Base-by-base conservation (phyloP, 2,797 vertebrate genomes). In the Pampus argenteus region DNA sequence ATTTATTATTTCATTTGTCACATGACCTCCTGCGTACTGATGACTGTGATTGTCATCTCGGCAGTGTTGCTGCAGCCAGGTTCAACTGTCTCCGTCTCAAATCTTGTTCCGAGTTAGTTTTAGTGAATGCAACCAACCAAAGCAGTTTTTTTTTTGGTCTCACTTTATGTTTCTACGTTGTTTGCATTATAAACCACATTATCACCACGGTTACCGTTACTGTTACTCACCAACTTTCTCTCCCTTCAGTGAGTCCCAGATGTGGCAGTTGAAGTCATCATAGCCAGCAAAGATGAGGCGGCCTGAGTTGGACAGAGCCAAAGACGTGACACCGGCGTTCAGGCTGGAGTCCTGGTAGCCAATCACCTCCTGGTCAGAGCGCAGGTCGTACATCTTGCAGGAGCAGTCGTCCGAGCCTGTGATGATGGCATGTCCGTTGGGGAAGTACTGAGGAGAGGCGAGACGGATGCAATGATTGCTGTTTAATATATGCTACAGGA, bases 261-360 rank as follows among this genome's bases (percentile, higher is more conserved):
- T 94, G 81, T 99, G 98, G 89, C 98, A 99, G 94, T 99, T 99
- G 93, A 99, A 99, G 91, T 99, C 97, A 0, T 99, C 98, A 0
- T 99, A 99, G 0, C 98, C 98, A 0, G 97, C 97, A 0, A 99
- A 93, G 82, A 99, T 76, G 65, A 99, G 96, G 22, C 97, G 96
- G 9, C 93, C 94, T 0, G 94, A 95, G 81, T 36, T 76, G 81
- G 95, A 95, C 11, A 95, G 84, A 2, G 95, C 93, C 50, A 95
- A 0, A 4, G 94, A 95, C 34, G 94, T 95, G 72, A 94, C 90
- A 0, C 93, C 93, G 0, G 93, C 88, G n/a, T 92, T 94, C 60
- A 93, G 82, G 66, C 55, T 83, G 56, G 86, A 45, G 0, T 94
- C 91, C 81, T 91, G 70, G 86, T 93, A 95, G 25, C 5, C 0